Conservation (phyloP, 2,113 vertebrate genomes). For the Mastomys coucha region DNA sequence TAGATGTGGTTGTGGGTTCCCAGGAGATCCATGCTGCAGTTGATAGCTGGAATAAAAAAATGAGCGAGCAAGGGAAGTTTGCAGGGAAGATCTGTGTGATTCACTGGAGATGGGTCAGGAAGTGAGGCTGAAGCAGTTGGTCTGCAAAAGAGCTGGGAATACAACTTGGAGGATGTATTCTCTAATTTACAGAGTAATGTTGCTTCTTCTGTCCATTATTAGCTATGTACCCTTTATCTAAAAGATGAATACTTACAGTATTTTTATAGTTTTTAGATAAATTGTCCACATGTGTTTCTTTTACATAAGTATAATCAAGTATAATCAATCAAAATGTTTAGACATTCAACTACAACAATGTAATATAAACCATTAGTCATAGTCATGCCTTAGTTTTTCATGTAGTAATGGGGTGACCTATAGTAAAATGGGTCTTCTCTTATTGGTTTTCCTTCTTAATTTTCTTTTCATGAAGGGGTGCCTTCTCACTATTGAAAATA, state of each 20-base stretch:
- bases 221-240: not conserved
- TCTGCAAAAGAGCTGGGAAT: not conserved
- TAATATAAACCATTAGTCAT: not conserved
- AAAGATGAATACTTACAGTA: too few relatives aligned
- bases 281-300: not conserved
- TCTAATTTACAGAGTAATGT: not conserved
- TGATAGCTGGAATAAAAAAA: not conserved
- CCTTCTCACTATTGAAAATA: not conserved
- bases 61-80: not conserved
- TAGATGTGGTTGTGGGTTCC: not conserved
- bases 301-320: not conserved
- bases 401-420: accelerated
- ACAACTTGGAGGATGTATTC: not conserved
- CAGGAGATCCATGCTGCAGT: not conserved
- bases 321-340: accelerated
- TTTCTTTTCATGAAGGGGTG: not conserved
- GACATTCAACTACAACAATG: not conserved
- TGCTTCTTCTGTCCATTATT: not conserved
- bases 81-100: not conserved
- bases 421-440: not conserved
- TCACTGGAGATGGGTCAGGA: not conserved
- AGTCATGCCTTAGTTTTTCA: not conserved
- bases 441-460: accelerated
- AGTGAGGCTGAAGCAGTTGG: not conserved
- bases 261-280: not conserved